phyloP scores from a whole-genome alignment of 2,888 invertebrate genomes.

The Anoncus sp. region DNA sequence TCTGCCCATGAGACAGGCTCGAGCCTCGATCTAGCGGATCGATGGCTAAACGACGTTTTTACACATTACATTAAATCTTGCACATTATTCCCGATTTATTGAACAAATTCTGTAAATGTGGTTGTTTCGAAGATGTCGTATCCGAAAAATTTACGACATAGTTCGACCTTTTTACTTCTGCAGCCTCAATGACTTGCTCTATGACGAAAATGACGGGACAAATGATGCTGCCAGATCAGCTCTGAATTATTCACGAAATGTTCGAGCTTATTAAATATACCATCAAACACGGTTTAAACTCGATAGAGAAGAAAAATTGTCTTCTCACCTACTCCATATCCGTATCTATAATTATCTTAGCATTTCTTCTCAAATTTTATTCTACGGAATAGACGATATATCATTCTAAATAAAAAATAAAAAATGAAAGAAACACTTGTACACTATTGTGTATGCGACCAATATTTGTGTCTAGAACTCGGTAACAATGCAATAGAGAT shows the following conservation, averaged over 20 bases:
- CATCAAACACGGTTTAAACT: slow-evolving; percentile 10
- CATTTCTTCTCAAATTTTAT: background rate
- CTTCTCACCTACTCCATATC: background rate
- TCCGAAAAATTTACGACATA: background rate
- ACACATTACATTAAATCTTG: slow-evolving; percentile 22
- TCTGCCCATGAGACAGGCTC: slow-evolving; percentile 32
- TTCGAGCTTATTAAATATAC: slow-evolving; percentile 20
- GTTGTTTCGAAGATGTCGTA: background rate
- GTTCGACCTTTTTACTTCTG: too few relatives aligned
- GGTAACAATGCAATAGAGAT: slow-evolving; percentile 25
- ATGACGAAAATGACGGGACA: background rate
- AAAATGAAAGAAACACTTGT: background rate
- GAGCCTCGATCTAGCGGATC: slow-evolving; percentile 30
- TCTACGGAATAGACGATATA: background rate
- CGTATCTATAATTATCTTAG: slow-evolving; percentile 2
- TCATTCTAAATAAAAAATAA: background rate
- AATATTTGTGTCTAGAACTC: slow-evolving; percentile 19
- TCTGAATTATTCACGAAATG: background rate
- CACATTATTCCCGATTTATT: slow-evolving; percentile 6
- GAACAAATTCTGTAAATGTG: background rate
- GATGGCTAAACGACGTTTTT: slow-evolving; percentile 17
- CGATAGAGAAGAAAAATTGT: slow-evolving; percentile 1
- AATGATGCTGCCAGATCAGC: background rate
- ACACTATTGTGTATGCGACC: slow-evolving; percentile 17
- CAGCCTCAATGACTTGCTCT: too few relatives aligned